Base-by-base conservation (phyloP, 2,888 invertebrate genomes). In the Corythucha ciliata region DNA sequence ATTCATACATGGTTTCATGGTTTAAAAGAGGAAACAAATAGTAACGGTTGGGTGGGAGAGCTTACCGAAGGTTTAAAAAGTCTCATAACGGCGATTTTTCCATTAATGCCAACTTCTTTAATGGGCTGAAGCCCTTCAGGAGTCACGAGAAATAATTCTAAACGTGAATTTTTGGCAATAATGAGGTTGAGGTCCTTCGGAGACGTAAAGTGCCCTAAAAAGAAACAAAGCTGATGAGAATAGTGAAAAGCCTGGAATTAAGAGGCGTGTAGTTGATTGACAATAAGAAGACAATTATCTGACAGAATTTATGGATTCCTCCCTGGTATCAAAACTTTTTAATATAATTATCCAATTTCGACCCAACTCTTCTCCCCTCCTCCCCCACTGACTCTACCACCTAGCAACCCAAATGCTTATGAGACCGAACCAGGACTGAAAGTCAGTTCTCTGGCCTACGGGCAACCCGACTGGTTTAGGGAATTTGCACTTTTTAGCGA, bases 71-170 rank as follows among this genome's bases (percentile, higher is more conserved):
- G 90, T 61, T 93, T 75, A 69, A 93, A 97, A 56, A 94, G 77
- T 67, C 93, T 90, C 79, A 97, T 84, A 49, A 92, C 90, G 46
- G 90, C 86, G 56, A 98, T 91, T 68, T 87, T 82, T 16, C 97
- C 97, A 73, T 91, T 90, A 25, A 94, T 79, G 7, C 90, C 88
- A 52, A 98, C 81, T 76, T 98, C 97, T 68, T 96, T 94, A 57
- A 97, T 74, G 0, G 93, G 90, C 55, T 90, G 75, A 33, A 98
- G 72, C 0, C 98, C 98, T 70, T 97, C 97, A 1, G 94, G 91
- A 0, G 93, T 92, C 8, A 98, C 94, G 44, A 91, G 72, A 72
- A 93, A 92, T 66, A 97, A 89, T 71, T 97, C 96, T 57, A 97
- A 72, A 18, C 92, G 78, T 56, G 88, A 90, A 66, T 92, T 93